phyloP scores from a whole-genome alignment of 2,113 vertebrate species.

The Xenopus laevis region DNA sequence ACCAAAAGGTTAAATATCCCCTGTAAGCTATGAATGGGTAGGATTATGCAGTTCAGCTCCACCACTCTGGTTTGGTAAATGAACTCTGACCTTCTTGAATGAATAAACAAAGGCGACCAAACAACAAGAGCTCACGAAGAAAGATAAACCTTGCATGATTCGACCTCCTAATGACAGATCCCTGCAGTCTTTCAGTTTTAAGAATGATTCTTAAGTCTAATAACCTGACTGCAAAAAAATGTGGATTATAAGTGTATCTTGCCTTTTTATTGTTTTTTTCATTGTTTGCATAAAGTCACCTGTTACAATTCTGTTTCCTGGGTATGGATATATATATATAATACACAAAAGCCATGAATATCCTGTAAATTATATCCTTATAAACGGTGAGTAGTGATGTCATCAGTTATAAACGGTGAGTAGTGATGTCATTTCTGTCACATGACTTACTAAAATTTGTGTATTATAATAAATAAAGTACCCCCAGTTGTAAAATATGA shows the following conservation, averaged over 20 bases:
- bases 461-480: too few relatives aligned
- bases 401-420: too few relatives aligned
- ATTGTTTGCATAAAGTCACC: neutral
- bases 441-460: too few relatives aligned
- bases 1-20: constrained; percentile 29
- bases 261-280: constrained; percentile 2
- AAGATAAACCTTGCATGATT: constrained; percentile 44
- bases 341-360: too few relatives aligned
- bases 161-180: constrained; percentile 43
- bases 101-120: constrained; percentile 41
- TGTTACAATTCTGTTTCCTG: neutral
- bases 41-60: constrained; percentile 42
- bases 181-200: constrained; percentile 31
- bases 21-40: constrained; percentile 33
- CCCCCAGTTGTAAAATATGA: too few relatives aligned
- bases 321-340: too few relatives aligned
- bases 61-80: constrained; percentile 43
- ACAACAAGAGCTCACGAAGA: constrained; percentile 38
- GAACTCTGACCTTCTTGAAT: constrained; percentile 42
- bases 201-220: constrained; percentile 36
- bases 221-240: constrained; percentile 21
- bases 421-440: too few relatives aligned
- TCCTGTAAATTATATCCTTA: too few relatives aligned
- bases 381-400: too few relatives aligned
- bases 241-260: constrained; percentile 16